Conservation (phyloP, 1,140 invertebrate genomes). For the Eciton burchellii region DNA sequence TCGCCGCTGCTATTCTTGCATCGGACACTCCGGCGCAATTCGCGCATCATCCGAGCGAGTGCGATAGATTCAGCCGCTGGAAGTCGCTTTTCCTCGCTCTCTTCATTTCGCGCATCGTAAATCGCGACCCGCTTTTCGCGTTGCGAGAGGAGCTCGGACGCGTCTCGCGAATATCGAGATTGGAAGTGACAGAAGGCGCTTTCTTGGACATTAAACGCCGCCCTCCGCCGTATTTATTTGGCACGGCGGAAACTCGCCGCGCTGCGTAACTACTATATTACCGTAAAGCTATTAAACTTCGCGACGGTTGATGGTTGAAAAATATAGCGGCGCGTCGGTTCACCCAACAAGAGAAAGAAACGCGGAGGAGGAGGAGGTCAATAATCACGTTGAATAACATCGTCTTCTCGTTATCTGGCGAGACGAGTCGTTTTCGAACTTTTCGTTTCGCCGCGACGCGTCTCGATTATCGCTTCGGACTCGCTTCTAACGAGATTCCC, state of each 20-base stretch:
- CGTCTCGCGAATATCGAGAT: conserved; percentile 19
- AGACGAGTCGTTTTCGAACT: too few species aligned
- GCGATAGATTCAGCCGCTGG: not conserved
- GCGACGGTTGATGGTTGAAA: conserved; percentile 45
- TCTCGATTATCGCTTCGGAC: not conserved
- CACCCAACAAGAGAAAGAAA: not conserved
- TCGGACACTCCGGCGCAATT: conserved; percentile 9
- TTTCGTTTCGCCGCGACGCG: not conserved
- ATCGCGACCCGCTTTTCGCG: too few species aligned
- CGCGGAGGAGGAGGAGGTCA: not conserved
- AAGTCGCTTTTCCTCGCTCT: not conserved
- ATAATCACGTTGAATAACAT: not conserved
- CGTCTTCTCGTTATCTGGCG: not conserved
- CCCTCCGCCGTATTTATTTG: conserved; percentile 27
- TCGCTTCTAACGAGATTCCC: not conserved
- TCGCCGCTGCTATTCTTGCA: not conserved
- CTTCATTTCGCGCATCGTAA: not conserved
- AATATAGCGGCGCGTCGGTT: conserved; percentile 24
- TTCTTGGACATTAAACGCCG: conserved; percentile 45
- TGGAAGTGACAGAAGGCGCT: conserved; percentile 14
- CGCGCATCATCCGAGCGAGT: not conserved
- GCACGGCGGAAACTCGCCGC: conserved; percentile 3
- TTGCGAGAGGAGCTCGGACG: not conserved
- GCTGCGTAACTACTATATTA: conserved; percentile 30
- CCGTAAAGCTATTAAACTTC: conserved; percentile 53